Conservation (phyloP, 2,888 invertebrate species). For the Piscicola geometra region DNA sequence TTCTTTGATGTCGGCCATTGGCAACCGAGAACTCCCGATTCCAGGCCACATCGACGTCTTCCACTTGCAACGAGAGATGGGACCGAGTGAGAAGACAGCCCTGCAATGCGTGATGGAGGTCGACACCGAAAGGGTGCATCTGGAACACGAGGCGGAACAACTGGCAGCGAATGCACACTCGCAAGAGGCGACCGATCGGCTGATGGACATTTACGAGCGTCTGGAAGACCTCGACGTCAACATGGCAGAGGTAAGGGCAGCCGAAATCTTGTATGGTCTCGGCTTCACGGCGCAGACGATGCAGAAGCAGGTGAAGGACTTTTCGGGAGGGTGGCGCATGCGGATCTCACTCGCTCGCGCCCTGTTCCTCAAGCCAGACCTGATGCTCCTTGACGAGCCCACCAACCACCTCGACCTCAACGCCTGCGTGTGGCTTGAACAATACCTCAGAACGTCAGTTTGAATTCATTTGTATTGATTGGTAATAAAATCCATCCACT, state of each 20-base stretch:
- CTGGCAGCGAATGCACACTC: conserved; percentile 60
- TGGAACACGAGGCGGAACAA: conserved; percentile 87
- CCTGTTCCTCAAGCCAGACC: conserved; percentile 60
- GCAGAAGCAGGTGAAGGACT: conserved; percentile 51
- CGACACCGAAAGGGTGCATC: conserved; percentile 81
- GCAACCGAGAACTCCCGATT: conserved; percentile 86
- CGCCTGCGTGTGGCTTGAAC: conserved; percentile 98
- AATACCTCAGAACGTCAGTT: conserved; percentile 80
- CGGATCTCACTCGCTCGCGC: conserved; percentile 63
- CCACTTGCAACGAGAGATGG: conserved; percentile 91
- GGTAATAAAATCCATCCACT: neutral
- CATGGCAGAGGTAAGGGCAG: conserved; percentile 88
- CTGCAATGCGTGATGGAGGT: conserved; percentile 96
- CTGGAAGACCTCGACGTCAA: conserved; percentile 93
- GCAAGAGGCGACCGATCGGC: conserved; percentile 79
- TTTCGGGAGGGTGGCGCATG: conserved; percentile 64
- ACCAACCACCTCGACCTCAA: conserved; percentile 69
- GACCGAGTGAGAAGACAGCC: conserved; percentile 93
- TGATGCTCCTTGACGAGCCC: conserved; percentile 63
- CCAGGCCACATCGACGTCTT: conserved; percentile 96
- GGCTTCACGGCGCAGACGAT: conserved; percentile 77
- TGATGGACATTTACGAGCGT: conserved; percentile 91
- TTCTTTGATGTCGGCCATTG: conserved; percentile 81
- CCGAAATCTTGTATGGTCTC: conserved; percentile 88
- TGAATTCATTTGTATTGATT: neutral